Conservation (phyloP, 1,140 invertebrate genomes). For the Caenorhabditis latens region DNA sequence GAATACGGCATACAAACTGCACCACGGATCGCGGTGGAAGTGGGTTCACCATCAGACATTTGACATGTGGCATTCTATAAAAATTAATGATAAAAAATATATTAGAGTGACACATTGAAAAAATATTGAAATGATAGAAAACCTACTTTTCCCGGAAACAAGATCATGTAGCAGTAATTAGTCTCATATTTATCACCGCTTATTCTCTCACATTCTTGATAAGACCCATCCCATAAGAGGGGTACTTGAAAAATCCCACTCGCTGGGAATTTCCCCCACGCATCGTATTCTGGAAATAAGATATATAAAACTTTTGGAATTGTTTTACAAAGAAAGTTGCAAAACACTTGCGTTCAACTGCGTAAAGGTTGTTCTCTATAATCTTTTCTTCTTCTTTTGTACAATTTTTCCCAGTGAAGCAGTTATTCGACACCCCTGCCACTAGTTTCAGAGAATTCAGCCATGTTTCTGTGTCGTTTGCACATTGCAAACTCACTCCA, state of each 20-base stretch:
- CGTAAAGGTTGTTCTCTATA: background rate
- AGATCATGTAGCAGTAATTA: slow-evolving; percentile 20
- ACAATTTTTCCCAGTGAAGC: background rate
- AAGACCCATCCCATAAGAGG: background rate
- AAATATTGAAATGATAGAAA: too few relatives aligned
- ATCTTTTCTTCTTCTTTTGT: background rate
- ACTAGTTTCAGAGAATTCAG: slow-evolving; percentile 18
- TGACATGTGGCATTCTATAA: slow-evolving; percentile 23
- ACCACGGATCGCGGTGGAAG: background rate
- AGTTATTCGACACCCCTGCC: background rate
- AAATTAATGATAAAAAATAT: too few relatives aligned
- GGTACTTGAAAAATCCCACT: slow-evolving; percentile 14
- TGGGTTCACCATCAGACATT: slow-evolving; percentile 3
- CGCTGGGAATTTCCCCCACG: slow-evolving; percentile 18
- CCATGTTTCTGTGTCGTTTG: slow-evolving; percentile 32
- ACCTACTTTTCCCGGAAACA: slow-evolving; percentile 31
- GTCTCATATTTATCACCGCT: slow-evolving; percentile 2
- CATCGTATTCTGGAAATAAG: slow-evolving; percentile 30
- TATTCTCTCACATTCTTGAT: slow-evolving; percentile 26
- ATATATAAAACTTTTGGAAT: background rate
- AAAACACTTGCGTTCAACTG: background rate
- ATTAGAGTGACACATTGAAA: too few relatives aligned
- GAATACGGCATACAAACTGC: slow-evolving; percentile 24
- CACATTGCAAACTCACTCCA: background rate
- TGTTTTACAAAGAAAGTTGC: too few relatives aligned